Base-by-base conservation (phyloP, 1,140 invertebrate genomes). In the Ericerus pela region DNA sequence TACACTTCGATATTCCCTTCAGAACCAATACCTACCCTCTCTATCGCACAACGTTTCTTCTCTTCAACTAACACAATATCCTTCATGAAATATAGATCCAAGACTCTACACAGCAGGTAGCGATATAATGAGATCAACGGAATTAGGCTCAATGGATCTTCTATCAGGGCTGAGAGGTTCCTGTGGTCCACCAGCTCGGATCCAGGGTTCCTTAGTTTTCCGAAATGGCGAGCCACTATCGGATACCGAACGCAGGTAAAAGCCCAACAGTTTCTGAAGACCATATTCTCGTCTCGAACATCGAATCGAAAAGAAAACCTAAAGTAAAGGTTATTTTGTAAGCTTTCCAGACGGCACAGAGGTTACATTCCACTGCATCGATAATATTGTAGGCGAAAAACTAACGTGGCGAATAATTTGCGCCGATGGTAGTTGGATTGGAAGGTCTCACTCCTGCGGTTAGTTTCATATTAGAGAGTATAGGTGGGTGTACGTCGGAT, bases 351-450 rank as follows among this genome's bases (percentile, higher is more conserved):
- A 87, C 62, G 82, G 82, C 1, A 84, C 84, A 0, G 82, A 87
- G 67, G 80, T 88, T 14, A 82, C 80, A 1, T 88, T 87, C 66
- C 79, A 82, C 60, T 89, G 86, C 64, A 84, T 86, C 30, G 78
- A 80, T 1, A 80, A 79, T 56, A 81, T 83, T 5, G 81, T 82
- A 69, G 82, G 81, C 0, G 82, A 85, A 67, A 81, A 81, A 62
- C 82, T 78, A 2, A 85, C 82, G 0, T 88, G 85, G 85, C 79
- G 82, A 58, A 82, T 88, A 53, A 76, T 84, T 20, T 90, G 86
- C 63, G 83, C 87, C 65, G 78, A 88, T 62, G 86, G 86, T 1
- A 77, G 75, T 56, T 90, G 86, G 86, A 78, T 85, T 51, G 85
- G 84, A 18, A 73, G 80, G 60, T 79, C 84, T 37, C 75, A 84